Evolutionary conservation across 2,113 vertebrate genomes (phyloP), one percentile per base, ranked within the genome.

Genomic region (Sitta europaea): DNA sequence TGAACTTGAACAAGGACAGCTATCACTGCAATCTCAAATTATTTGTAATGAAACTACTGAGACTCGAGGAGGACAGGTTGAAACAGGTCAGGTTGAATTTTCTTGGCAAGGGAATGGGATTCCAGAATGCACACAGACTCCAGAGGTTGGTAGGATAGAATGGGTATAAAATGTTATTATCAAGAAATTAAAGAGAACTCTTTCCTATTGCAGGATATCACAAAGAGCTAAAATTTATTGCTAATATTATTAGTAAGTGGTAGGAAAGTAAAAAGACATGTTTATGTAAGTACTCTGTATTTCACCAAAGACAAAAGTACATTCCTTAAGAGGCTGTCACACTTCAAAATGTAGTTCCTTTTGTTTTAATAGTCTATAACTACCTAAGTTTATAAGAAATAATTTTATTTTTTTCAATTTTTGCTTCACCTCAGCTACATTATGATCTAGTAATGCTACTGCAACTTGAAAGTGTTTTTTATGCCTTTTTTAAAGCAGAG

Each of bases 161-260:
- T 99, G 99, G 99, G 98, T 99, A 21, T 99, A 97, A 98, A 73
- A 70, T 43, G 9, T 65, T 85, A 7, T 29, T 86, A 43, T 58
- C 5, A 51, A 71, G 40, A 78, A 84, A 81, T 71, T 43, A 33
- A 72, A 67, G 31, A 31, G 12, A 80, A 79, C 23, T 21, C 14
- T 31, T 89, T 70, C 6, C 10, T 29, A 42, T 78, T 88, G 65
- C 23, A 83, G 27, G 4, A 11, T 65, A 68, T 35, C 9, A 18
- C n/a, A 61, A 40, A 58, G 58, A 36, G 25, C 5, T 72, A 35
- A n/a, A 55, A 53, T 38, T 43, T 59, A 38, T 86, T 74, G 25
- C 20, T 80, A 27, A 62, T 84, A 13, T 55, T 85, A 28, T 62
- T 62, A 43, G 4, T 50, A n/a, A 75, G 22, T 75, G 31, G 9